A percentile compares a stretch with the other conserved stretches of the same genome.
Conservation (phyloP, 2,113 vertebrate genomes). For the Petrocephalus zakoni region DNA sequence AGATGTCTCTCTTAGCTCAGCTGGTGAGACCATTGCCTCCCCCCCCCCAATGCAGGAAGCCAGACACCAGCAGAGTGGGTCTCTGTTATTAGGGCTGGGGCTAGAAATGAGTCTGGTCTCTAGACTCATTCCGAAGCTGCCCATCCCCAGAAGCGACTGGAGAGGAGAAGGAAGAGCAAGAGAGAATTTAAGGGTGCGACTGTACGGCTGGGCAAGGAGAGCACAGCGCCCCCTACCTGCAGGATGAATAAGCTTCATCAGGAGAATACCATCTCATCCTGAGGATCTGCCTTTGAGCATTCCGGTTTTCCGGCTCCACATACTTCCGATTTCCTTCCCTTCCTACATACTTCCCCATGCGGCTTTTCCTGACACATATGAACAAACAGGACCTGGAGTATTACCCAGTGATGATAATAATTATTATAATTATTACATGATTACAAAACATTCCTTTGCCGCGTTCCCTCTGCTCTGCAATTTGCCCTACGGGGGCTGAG, state of each 20-base stretch:
- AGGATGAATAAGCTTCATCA: not conserved
- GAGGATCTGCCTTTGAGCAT: not conserved
- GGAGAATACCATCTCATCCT: not conserved
- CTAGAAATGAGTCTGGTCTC: slow-evolving; percentile 32
- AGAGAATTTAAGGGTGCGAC: slow-evolving; percentile 18
- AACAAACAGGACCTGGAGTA: slow-evolving; percentile 1
- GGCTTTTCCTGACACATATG: not conserved
- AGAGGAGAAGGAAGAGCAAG: slow-evolving; percentile 14
- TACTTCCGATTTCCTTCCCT: not conserved
- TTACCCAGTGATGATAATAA: not conserved
- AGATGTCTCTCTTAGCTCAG: slow-evolving; percentile 39
- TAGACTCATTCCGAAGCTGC: slow-evolving; percentile 24
- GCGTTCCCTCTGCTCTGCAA: slow-evolving; percentile 6
- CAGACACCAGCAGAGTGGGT: slow-evolving; percentile 25
- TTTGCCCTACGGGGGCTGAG: slow-evolving; percentile 22
- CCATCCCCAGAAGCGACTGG: slow-evolving; percentile 18
- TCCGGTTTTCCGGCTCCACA: not conserved
- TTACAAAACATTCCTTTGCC: not conserved
- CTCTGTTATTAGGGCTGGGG: slow-evolving; percentile 19
- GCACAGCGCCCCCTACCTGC: not conserved
- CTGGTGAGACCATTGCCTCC: slow-evolving; percentile 33
- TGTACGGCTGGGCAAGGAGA: not conserved
- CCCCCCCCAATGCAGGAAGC: slow-evolving; percentile 19
- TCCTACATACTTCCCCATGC: not conserved
- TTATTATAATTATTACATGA: not conserved